Evolutionary conservation across 2,113 vertebrate species (phyloP).

Genomic region (Poicephalus gulielmi): DNA sequence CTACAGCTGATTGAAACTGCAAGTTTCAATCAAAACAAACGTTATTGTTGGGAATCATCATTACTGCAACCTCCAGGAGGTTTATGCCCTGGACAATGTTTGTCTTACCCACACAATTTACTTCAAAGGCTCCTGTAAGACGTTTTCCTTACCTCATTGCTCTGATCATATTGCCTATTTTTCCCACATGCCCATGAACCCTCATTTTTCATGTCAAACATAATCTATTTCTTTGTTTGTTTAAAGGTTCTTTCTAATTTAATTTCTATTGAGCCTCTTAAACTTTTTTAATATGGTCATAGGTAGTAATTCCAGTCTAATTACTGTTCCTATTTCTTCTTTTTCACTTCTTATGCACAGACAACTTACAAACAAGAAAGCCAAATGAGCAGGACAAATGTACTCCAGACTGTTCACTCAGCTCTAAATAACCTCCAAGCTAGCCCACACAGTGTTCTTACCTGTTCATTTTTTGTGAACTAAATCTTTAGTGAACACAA

Average conservation of each 20-base stretch:
- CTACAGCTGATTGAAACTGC: neutral
- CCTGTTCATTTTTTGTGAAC: neutral
- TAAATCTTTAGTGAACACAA: conserved; percentile 25
- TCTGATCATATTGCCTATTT: neutral
- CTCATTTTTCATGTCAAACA: neutral
- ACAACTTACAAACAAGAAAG: neutral
- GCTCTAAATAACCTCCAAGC: neutral
- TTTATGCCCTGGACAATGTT: neutral
- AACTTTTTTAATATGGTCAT: rapidly evolving
- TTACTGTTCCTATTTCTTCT: neutral
- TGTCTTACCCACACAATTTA: neutral
- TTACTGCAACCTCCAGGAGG: neutral
- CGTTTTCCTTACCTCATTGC: neutral
- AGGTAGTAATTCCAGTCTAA: neutral
- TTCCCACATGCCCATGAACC: neutral
- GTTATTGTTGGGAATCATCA: neutral
- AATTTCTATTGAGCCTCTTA: neutral
- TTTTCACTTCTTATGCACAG: neutral
- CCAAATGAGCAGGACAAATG: neutral
- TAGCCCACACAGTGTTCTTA: neutral
- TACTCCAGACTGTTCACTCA: neutral
- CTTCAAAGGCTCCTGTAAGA: neutral
- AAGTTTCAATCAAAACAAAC: neutral
- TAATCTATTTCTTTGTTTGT: neutral
- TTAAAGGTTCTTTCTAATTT: neutral